Conservation (phyloP, 2,113 vertebrate genomes). For the Pontoporia blainvillei region DNA sequence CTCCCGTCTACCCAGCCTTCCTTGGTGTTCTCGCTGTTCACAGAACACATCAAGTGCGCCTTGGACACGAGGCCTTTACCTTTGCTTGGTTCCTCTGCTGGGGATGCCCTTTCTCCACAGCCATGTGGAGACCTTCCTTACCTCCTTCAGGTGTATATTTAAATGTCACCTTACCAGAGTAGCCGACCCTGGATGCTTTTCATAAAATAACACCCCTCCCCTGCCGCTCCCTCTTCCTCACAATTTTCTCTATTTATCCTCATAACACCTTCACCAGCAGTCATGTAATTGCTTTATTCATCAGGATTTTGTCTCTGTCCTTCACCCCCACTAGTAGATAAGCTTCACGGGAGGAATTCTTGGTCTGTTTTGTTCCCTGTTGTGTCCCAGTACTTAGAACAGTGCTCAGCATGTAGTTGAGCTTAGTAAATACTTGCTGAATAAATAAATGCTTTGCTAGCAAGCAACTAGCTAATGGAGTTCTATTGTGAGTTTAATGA, state of each 20-base stretch:
- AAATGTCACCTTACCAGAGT: neutral
- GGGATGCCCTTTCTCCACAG: neutral
- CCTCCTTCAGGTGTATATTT: neutral
- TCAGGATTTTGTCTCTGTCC: neutral
- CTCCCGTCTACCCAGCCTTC: neutral
- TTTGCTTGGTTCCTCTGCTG: neutral
- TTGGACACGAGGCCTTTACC: neutral
- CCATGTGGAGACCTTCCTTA: neutral
- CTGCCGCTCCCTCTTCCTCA: neutral
- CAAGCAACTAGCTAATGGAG: neutral
- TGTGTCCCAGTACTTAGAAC: neutral
- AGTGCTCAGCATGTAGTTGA: neutral
- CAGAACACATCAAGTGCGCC: neutral
- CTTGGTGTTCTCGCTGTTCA: neutral
- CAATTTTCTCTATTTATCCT: neutral
- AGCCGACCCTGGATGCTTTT: neutral
- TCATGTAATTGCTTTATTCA: neutral
- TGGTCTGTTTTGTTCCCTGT: neutral
- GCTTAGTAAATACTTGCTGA: neutral
- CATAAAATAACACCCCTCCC: neutral
- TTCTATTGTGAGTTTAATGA: neutral
- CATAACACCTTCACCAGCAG: neutral
- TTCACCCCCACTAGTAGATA: neutral
- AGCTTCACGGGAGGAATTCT: neutral
- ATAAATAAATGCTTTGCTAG: neutral